Conservation (phyloP, 2,888 invertebrate species). For the Drosophila setosimentum region DNA sequence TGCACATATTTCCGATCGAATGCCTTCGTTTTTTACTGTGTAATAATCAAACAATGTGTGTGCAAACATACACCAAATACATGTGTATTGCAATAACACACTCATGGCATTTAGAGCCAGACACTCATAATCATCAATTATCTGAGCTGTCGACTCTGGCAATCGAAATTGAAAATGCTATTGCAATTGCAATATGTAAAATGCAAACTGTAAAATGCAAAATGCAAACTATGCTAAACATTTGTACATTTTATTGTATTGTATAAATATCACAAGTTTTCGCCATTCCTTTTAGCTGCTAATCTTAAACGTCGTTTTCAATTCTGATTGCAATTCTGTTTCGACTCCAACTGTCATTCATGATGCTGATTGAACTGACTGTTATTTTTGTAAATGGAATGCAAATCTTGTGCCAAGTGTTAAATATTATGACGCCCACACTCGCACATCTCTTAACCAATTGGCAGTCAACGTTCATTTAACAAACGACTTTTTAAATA, state of each 20-base stretch:
- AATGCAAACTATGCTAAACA: conserved; percentile 23
- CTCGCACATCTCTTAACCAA: neutral
- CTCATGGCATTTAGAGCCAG: conserved; percentile 67
- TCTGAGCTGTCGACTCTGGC: conserved; percentile 61
- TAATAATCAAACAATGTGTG: neutral
- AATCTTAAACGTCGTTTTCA: conserved; percentile 29
- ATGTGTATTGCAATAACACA: conserved; percentile 37
- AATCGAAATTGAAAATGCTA: conserved; percentile 44
- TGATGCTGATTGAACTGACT: conserved; percentile 1
- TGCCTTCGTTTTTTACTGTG: neutral
- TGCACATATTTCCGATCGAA: neutral
- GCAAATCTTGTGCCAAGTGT: conserved; percentile 12
- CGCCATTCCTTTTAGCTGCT: conserved; percentile 4
- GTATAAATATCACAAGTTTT: conserved; percentile 13
- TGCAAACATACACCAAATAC: neutral
- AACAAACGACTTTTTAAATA: neutral
- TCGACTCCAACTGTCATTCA: conserved; percentile 67
- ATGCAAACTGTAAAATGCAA: conserved; percentile 33
- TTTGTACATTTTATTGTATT: conserved; percentile 24
- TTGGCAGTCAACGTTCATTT: conserved; percentile 4
- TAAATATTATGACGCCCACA: conserved; percentile 13
- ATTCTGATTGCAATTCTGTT: conserved; percentile 46
- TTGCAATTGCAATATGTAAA: conserved; percentile 19
- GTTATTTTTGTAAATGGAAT: conserved; percentile 6
- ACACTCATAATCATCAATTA: conserved; percentile 77